Base-by-base conservation (phyloP, 2,797 vertebrate genomes). In the Dryobates pubescens region DNA sequence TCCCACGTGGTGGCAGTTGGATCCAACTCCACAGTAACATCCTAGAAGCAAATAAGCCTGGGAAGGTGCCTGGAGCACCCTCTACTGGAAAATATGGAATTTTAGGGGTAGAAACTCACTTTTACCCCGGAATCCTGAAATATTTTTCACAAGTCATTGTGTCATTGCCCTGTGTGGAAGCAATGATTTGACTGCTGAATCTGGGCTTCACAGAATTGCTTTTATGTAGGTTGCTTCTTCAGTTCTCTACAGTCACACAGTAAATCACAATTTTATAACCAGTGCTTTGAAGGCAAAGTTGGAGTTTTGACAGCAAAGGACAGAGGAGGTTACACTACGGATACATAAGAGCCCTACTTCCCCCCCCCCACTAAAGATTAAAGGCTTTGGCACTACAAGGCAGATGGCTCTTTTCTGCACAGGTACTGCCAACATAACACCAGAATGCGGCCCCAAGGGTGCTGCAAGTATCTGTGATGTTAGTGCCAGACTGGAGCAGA, bases 141-240 rank as follows among this genome's bases (percentile, higher is more conserved):
- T 20, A 3, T 2, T 3, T 23, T 36, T 22, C 41, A 1, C 8
- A 7, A 10, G 9, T 2, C 7, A 22, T 3, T 3, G 0, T 5
- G 6, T 27, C 56, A 14, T 13, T 10, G 47, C 38, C 34, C 20
- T 10, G 7, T 0, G 5, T 10, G 8, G 2, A n/a, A 12, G 9
- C 7, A 29, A 8, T 2, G 0, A 17, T 12, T 43, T 24, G 3
- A 0, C 3, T 15, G 17, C 9, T 8, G n/a, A 56, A 54, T 73
- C 23, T 34, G 34, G 62, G 18, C 23, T 65, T 13, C 0, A 23
- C 12, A 8, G 3, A 15, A 16, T 2, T 56, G 16, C n/a, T 53
- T 53, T 30, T 30, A 8, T 5, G 30, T 4, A 27, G 29, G 7
- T n/a, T 38, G 29, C 30, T 43, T 45, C 13, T 75, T 86, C 57